Evolutionary conservation across 2,797 vertebrate species (phyloP), one percentile per base, ranked within the genome.

Genomic region (Anabacerthia variegaticeps): DNA sequence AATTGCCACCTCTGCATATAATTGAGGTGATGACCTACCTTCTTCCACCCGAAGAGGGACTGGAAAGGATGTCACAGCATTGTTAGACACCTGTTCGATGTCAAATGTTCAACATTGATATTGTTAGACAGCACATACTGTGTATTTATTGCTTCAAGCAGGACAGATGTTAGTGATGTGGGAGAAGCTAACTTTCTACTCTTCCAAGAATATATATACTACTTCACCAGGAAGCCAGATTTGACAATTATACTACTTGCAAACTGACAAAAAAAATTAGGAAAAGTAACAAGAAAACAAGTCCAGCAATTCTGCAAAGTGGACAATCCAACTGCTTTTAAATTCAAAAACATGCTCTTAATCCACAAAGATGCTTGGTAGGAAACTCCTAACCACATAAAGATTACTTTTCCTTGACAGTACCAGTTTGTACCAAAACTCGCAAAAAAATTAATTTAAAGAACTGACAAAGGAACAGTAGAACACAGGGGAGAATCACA

Each of bases 1-100:
- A 96, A 89, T 22, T 85, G 49, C 77, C 26, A 16, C n/a, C 76
- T 83, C 67, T 74, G 17, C 28, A 72, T 87, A 65, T 90, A 86
- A 97, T 7, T 80, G 96, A 97, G 92, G 86, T 48, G 67, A 61
- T 91, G 83, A 97, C 90, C 95, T 84, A 83, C 62, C 30, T 41
- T 88, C 36, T 79, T 91, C 46, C 88, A 95, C 79, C 77, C 72
- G 68, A 39, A 68, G 56, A 63, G 79, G 59, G 49, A 90, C 22
- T 80, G 37, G 28, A 95, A 91, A 89, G 72, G 43, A 43, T 87
- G 61, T 62, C 48, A 62, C 55, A 65, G 28, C n/a, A 46, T 10
- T 79, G 73, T 44, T 62, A 68, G 73, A 54, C 54, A 86, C 63
- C 66, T 88, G 78, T 37, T 84, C 2, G 4, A 59, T 65, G 62